These are phyloP conservation scores for Leptobrachium leishanense DNA, from an alignment of 2,113 vertebrate species.

Conservation along the genomic window DNA sequence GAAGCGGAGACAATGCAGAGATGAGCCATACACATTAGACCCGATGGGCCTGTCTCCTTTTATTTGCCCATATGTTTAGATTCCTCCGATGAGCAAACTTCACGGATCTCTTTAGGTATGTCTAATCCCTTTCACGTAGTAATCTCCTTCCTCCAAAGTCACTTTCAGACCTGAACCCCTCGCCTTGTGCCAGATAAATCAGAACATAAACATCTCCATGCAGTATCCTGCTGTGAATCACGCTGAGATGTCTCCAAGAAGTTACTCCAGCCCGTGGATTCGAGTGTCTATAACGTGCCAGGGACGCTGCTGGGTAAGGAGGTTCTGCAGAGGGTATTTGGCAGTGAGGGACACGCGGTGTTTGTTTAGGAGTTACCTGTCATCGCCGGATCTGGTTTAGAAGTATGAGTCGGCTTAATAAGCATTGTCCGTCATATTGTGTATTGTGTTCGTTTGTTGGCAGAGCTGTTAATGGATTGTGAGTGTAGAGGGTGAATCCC, in stretches of 20 bases:
- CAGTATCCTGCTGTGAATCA: neutral
- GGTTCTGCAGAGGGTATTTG: too few species aligned
- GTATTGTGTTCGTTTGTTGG: too few species aligned
- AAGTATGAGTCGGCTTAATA: too few species aligned
- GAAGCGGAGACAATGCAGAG: neutral
- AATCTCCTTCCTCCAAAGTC: slow-evolving; percentile 1
- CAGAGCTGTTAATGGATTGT: too few species aligned
- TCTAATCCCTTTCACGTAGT: slow-evolving; percentile 4
- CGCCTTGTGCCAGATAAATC: neutral
- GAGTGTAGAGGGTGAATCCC: too few species aligned
- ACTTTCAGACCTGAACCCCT: neutral
- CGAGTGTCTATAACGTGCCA: neutral
- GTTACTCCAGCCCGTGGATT: neutral
- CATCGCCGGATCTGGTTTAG: too few species aligned
- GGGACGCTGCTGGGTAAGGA: neutral
- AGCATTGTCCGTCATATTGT: too few species aligned
- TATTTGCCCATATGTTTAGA: neutral
- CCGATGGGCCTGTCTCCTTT: neutral
- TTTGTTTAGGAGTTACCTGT: too few species aligned
- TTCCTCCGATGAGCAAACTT: neutral
- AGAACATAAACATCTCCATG: neutral
- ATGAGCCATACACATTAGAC: neutral
- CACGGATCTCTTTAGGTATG: neutral
- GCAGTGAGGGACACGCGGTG: too few species aligned
- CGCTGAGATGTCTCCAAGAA: too few species aligned